These are phyloP conservation scores for Tinea pellionella DNA, from an alignment of 2,888 invertebrate species.

Conservation along the genomic window DNA sequence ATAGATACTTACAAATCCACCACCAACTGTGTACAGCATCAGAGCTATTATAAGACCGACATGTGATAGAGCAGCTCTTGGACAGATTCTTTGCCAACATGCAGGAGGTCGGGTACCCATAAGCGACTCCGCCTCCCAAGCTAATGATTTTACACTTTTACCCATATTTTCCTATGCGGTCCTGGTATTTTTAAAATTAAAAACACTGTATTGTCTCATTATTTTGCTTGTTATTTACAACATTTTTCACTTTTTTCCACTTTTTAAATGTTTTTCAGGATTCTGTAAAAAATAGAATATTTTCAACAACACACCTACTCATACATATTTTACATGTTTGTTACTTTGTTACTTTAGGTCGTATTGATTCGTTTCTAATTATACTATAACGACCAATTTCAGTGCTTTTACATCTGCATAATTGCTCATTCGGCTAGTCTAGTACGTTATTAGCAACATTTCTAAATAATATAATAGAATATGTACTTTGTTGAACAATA, in stretches of 20 bases:
- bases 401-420: no score
- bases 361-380: no score
- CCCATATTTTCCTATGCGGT: conserved; percentile 32
- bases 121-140: conserved; percentile 62
- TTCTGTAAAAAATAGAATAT: no score
- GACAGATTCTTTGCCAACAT: conserved; percentile 67
- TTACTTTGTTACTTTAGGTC: no score
- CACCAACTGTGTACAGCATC: conserved; percentile 81
- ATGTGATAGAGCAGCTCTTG: conserved; percentile 77
- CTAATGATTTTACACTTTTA: conserved; percentile 50
- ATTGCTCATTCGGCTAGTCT: no score
- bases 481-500: no score
- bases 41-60: conserved; percentile 79
- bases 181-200: conserved; percentile 4
- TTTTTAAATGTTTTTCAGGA: not conserved
- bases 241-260: not conserved
- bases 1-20: conserved; percentile 78
- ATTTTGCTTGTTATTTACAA: not conserved
- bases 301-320: no score
- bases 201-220: not conserved
- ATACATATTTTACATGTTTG: no score
- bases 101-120: conserved; percentile 51
- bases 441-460: no score
- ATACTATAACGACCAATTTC: no score
- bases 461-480: no score